Evolutionary conservation across 35 echinoderm and acorn worm species (phyloP), one percentile per base, ranked within the genome.

Genomic region (Hemicentrotus pulcherrimus): DNA sequence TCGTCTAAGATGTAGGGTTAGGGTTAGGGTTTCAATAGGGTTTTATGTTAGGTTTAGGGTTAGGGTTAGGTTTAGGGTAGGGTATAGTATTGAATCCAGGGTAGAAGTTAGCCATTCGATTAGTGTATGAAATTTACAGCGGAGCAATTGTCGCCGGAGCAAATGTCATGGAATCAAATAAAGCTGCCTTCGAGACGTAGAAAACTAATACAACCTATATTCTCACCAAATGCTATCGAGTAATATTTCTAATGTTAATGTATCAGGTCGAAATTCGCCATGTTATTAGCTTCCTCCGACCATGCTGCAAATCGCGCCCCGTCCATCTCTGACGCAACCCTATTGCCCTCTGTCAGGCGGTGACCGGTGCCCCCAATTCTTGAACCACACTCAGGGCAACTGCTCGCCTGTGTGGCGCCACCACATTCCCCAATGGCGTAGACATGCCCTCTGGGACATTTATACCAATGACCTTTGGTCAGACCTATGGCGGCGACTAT

Each of bases 341-440:
- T 92, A 88, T 98, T 98, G 32, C 30, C 95, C 31, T 85, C 88
- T 45, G 19, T 58, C 22, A 98, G 94, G 1, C 46, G 32, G 65
- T 98, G 96, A 16, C 94, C 24, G 0, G 0, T 86, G 16, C 97
- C 97, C 13, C 97, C 97, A 48, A 98, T 98, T 22, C 18, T 31
- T 4, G 50, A 41, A 7, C 86, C 65, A 55, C 97, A 98, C 88
- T 96, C 96, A 8, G 96, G 96, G 60, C 97, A 98, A 32, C 8
- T 97, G 32, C 60, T 48, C 24, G 4, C 7, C 32, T 18, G 33
- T 10, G 46, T 96, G 0, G 97, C 97, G 2, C 97, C 97, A 52
- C 97, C 97, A 41, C 97, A 98, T 12, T 98, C 97, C 86, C 96
- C 97, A 46, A 98, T 98, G 9, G 96, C 96, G 88, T 98, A 98